Conservation (phyloP, 2,797 vertebrate species). For the Graptemys geographica region DNA sequence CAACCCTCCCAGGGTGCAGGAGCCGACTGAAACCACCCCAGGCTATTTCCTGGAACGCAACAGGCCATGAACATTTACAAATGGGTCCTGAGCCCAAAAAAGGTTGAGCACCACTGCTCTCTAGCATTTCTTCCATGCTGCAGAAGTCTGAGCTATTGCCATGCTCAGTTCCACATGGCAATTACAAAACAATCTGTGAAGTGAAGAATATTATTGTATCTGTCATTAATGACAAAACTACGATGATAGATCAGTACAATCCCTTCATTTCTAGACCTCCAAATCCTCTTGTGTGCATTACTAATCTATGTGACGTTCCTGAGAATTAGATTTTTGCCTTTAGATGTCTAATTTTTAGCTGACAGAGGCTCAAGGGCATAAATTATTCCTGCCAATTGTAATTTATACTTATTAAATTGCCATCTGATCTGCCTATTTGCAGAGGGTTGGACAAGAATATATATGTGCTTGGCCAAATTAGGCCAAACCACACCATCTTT, state of each 20-base stretch:
- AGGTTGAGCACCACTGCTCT: no score
- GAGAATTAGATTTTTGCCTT: slow-evolving; percentile 71
- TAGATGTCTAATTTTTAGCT: slow-evolving; percentile 73
- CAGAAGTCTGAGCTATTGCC: background rate
- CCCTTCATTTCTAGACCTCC: slow-evolving; percentile 10
- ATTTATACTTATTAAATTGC: slow-evolving; percentile 69
- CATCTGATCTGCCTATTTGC: slow-evolving; percentile 47
- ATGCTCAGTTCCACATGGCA: background rate
- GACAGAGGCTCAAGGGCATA: slow-evolving; percentile 70
- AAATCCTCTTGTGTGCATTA: slow-evolving; percentile 36
- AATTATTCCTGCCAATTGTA: slow-evolving; percentile 77
- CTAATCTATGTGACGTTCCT: slow-evolving; percentile 53
- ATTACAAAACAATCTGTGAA: slow-evolving; percentile 13
- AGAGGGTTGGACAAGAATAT: slow-evolving; percentile 46
- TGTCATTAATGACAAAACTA: slow-evolving; percentile 20
- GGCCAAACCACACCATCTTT: background rate
- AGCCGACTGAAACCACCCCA: no score
- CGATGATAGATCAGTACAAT: slow-evolving; percentile 22
- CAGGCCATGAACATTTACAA: no score
- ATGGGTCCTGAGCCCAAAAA: no score
- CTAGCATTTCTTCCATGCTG: background rate
- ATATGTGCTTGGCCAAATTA: background rate
- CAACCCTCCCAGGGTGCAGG: no score
- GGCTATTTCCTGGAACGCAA: no score
- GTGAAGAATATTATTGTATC: background rate